These are phyloP conservation scores for Ceriagrion tenellum DNA, from an alignment of 2,888 invertebrate species.

Conservation along the genomic window DNA sequence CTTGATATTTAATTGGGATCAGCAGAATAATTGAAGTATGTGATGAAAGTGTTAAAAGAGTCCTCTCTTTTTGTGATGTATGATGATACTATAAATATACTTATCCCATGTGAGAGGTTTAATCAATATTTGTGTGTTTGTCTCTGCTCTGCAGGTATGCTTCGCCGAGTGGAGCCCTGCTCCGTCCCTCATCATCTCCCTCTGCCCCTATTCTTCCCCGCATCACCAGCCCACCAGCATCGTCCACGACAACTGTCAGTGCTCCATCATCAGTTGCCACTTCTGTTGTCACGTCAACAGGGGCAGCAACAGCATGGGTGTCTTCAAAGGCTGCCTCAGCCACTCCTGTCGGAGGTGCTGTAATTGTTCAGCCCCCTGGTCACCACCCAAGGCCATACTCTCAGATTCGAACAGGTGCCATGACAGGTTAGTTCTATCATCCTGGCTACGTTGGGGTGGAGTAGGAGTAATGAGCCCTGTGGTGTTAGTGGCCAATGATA, in stretches of 20 bases:
- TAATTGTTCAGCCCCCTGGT: conserved; percentile 49
- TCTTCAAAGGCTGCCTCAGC: conserved; percentile 68
- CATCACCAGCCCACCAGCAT: conserved; percentile 55
- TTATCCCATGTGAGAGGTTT: neutral
- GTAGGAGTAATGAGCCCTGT: neutral
- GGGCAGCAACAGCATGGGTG: conserved; percentile 66
- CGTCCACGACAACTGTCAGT: conserved; percentile 48
- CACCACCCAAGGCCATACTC: conserved; percentile 69
- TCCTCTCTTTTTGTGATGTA: too few species aligned
- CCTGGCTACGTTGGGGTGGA: neutral
- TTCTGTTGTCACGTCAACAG: conserved; percentile 67
- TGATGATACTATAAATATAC: too few species aligned
- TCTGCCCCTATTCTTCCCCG: conserved; percentile 37
- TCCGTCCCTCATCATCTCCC: conserved; percentile 67
- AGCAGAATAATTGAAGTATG: too few species aligned
- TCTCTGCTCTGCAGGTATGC: conserved; percentile 68
- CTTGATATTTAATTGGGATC: too few species aligned
- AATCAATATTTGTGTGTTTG: neutral
- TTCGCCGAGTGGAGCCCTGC: conserved; percentile 67
- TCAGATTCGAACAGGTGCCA: conserved; percentile 69
- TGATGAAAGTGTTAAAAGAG: too few species aligned
- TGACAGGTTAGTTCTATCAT: conserved; percentile 68
- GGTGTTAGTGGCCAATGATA: too few species aligned
- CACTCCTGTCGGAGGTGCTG: conserved; percentile 50
- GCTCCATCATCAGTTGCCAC: conserved; percentile 36